Percentiles rank a stretch among this genome's conserved stretches.
Conservation (phyloP, 2,113 vertebrate species). For the Ramphastos sulfuratus region DNA sequence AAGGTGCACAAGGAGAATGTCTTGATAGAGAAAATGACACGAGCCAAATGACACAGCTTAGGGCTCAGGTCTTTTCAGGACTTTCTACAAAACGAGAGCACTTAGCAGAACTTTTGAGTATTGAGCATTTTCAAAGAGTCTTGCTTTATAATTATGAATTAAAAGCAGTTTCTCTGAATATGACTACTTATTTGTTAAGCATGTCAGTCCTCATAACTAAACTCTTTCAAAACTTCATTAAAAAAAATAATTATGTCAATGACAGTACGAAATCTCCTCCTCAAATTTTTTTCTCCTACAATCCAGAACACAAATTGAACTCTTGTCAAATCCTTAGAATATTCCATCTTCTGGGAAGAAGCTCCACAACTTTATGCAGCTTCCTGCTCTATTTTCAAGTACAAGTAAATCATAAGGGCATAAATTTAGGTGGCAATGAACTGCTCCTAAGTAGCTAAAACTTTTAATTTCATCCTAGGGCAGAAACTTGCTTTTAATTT, state of each 20-base stretch:
- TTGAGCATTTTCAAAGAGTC: background rate
- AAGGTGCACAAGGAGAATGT: rapidly evolving
- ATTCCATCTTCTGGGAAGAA: background rate
- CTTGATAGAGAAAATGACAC: background rate
- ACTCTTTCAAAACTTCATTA: background rate
- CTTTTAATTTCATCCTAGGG: background rate
- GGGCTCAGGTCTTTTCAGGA: background rate
- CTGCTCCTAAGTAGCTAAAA: background rate
- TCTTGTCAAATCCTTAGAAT: background rate
- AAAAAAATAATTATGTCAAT: background rate
- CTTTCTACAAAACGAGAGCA: background rate
- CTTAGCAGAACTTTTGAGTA: background rate
- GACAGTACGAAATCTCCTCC: background rate
- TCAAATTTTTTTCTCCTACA: background rate
- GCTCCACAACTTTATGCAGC: rapidly evolving
- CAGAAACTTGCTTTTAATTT: background rate
- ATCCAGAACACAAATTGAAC: background rate
- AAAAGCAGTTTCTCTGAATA: background rate
- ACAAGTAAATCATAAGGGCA: background rate
- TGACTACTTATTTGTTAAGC: background rate
- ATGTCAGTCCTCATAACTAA: background rate
- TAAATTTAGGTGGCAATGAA: background rate
- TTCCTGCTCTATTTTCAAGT: background rate
- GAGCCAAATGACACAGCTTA: background rate
- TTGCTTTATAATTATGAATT: background rate